These are phyloP conservation scores for Mustela nigripes DNA, from an alignment of 2,113 vertebrate genomes.

Conservation along the genomic window DNA sequence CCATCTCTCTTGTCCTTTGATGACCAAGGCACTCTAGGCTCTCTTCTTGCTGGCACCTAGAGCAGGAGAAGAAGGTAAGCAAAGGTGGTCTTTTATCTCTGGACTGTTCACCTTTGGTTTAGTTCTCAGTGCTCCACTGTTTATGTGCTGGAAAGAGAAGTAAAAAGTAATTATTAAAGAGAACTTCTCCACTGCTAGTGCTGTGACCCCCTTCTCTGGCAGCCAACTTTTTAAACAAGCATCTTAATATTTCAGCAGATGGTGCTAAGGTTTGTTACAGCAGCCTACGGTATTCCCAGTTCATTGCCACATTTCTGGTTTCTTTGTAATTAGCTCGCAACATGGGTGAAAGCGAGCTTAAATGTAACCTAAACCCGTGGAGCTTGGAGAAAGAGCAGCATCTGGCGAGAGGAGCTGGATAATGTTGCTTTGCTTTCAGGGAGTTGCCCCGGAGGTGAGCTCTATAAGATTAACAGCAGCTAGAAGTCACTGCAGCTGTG, in stretches of 20 bases:
- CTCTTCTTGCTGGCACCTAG: background rate
- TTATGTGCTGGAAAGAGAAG: slow-evolving; percentile 54
- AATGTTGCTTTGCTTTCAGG: slow-evolving; percentile 46
- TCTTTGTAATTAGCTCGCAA: slow-evolving; percentile 73
- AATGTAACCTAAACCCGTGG: slow-evolving; percentile 41
- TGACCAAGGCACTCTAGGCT: background rate
- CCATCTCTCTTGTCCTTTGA: background rate
- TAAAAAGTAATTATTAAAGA: slow-evolving; percentile 72
- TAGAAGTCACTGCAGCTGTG: background rate
- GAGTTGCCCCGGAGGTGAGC: slow-evolving; percentile 52
- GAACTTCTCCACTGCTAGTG: slow-evolving; percentile 41
- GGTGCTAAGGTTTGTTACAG: slow-evolving; percentile 74
- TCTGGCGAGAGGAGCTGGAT: background rate
- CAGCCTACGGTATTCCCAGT: slow-evolving; percentile 63
- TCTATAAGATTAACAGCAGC: slow-evolving; percentile 8
- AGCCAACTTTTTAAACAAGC: slow-evolving; percentile 72
- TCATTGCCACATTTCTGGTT: slow-evolving; percentile 66
- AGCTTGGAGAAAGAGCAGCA: slow-evolving; percentile 48
- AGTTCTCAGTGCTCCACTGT: background rate
- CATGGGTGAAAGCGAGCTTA: slow-evolving; percentile 65
- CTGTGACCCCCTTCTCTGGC: slow-evolving; percentile 61
- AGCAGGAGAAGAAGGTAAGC: background rate
- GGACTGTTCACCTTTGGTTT: background rate
- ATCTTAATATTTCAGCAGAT: slow-evolving; percentile 82
- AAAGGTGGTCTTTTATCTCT: slow-evolving; percentile 45